phyloP scores from a whole-genome alignment of 2,113 vertebrate species.

The Pteropus alecto region DNA sequence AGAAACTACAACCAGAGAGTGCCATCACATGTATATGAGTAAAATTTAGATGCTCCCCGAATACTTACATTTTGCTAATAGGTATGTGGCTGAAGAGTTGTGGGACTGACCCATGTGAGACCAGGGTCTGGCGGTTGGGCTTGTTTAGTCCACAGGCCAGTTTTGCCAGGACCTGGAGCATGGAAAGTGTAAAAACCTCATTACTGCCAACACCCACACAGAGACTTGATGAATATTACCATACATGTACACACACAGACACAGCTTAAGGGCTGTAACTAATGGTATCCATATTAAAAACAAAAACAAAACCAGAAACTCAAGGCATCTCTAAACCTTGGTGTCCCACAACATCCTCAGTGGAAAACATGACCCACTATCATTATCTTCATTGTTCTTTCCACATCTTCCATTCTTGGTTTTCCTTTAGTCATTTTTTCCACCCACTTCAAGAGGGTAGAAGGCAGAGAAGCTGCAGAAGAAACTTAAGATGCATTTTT shows the following conservation, averaged over 20 bases:
- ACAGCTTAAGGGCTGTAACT: not conserved
- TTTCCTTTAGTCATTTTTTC: not conserved
- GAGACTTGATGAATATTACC: not conserved
- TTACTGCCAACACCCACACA: constrained; percentile 14
- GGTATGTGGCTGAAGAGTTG: constrained; percentile 92
- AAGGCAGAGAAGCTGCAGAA: constrained; percentile 12
- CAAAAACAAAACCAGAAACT: constrained; percentile 44
- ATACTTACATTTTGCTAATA: constrained; percentile 92
- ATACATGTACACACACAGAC: not conserved
- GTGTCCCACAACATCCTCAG: not conserved
- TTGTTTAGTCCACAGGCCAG: constrained; percentile 96
- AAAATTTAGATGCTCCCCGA: not conserved
- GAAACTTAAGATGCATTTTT: not conserved
- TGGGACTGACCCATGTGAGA: constrained; percentile 88
- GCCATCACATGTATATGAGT: not conserved
- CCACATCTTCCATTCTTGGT: not conserved
- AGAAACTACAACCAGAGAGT: not conserved
- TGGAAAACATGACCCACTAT: not conserved
- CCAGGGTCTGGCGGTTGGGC: constrained; percentile 94
- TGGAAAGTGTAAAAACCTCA: constrained; percentile 32
- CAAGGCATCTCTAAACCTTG: not conserved
- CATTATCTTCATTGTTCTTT: not conserved
- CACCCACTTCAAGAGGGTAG: not conserved
- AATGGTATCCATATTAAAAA: not conserved
- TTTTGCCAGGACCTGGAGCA: constrained; percentile 92